phyloP scores from a whole-genome alignment of 2,888 invertebrate species.

The Ophioninae sp. region DNA sequence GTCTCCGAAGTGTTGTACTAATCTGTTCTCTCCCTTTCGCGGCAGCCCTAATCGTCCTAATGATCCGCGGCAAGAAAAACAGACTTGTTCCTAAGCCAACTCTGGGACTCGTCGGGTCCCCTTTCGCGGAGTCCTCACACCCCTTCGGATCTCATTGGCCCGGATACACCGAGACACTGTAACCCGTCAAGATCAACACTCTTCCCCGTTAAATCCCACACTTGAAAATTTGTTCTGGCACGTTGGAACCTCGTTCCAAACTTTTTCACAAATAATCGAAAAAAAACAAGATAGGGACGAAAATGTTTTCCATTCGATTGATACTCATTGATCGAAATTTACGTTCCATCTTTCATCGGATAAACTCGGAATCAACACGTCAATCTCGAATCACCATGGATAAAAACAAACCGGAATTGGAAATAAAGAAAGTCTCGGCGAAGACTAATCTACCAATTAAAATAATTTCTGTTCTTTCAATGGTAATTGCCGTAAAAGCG shows the following conservation, averaged over 20 bases:
- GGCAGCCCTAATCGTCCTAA: slow-evolving; percentile 79
- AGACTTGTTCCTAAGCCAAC: slow-evolving; percentile 78
- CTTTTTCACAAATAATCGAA: not conserved
- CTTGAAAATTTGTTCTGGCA: slow-evolving; percentile 55
- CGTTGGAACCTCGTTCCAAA: not conserved
- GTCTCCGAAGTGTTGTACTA: slow-evolving; percentile 65
- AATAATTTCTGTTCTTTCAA: too few species aligned
- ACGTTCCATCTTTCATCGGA: not conserved
- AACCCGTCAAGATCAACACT: slow-evolving; percentile 70
- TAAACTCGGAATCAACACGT: not conserved
- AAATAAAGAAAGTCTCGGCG: not conserved
- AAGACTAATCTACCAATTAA: not conserved
- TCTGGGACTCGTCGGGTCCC: slow-evolving; percentile 71
- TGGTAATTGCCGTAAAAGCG: not conserved
- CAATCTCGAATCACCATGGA: not conserved
- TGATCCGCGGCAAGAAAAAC: slow-evolving; percentile 80
- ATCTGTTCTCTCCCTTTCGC: slow-evolving; percentile 78
- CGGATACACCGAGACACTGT: slow-evolving; percentile 64
- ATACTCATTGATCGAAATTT: not conserved
- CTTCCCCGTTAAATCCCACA: slow-evolving; percentile 68
- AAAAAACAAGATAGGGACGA: not conserved
- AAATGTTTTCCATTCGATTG: not conserved
- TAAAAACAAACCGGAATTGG: not conserved
- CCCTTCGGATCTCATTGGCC: slow-evolving; percentile 67
- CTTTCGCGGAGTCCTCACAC: slow-evolving; percentile 69